Percentiles rank a stretch among this genome's conserved stretches.
Conservation (phyloP, 2,797 vertebrate genomes). For the Adelosebastes latens region DNA sequence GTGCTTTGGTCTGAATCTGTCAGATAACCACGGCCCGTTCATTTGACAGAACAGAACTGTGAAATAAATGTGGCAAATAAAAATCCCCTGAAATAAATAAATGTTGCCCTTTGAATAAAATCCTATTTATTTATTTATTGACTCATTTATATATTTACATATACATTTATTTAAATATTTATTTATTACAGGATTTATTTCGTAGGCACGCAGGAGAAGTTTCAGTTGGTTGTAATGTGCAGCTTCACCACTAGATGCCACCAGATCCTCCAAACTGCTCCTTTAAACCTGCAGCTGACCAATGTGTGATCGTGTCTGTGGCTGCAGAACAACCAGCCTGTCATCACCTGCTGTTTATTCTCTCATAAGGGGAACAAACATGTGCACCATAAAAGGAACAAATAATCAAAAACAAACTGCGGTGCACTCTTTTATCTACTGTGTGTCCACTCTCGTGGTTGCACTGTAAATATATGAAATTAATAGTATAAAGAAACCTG, state of each 20-base stretch:
- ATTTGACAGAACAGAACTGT: too few species aligned
- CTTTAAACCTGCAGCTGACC: background rate
- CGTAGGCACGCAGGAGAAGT: too few species aligned
- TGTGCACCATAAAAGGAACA: background rate
- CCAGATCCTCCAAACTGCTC: too few species aligned
- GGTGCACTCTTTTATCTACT: background rate
- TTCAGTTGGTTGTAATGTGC: too few species aligned
- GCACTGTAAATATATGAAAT: background rate
- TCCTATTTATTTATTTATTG: background rate
- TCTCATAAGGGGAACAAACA: too few species aligned
- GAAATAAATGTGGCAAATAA: too few species aligned
- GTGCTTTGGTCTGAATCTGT: too few species aligned
- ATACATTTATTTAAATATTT: too few species aligned
- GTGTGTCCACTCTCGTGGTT: background rate
- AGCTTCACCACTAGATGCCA: too few species aligned
- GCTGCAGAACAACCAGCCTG: background rate
- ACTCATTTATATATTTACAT: background rate
- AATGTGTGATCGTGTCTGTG: background rate
- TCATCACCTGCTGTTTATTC: background rate
- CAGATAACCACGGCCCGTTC: too few species aligned
- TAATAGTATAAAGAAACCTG: background rate
- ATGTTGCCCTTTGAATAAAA: background rate
- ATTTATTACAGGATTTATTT: too few species aligned
- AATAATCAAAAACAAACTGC: conserved; percentile 3
- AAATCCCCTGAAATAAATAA: background rate